phyloP scores from a whole-genome alignment of 2,113 vertebrate species.

The Andinoacara biseriatus region DNA sequence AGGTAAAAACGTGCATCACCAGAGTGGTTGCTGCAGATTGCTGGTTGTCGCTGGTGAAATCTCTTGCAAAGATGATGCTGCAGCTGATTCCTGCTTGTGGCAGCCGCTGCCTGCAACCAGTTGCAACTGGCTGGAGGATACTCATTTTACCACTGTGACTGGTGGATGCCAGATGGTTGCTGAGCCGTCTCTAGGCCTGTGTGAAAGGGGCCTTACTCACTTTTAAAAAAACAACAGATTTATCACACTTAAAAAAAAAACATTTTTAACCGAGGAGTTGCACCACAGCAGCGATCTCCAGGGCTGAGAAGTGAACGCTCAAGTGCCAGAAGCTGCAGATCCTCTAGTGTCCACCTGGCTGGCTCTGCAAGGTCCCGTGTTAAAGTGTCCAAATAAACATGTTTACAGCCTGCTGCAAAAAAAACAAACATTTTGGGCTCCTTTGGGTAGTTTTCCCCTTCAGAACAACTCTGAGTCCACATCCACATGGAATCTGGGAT shows the following conservation, averaged over 20 bases:
- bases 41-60: accelerated
- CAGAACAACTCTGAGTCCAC: too few species aligned
- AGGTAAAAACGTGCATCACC: neutral
- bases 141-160: neutral
- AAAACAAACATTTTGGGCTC: too few species aligned
- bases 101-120: accelerated
- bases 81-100: too few species aligned
- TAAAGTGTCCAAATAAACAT: neutral
- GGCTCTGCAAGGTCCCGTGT: neutral
- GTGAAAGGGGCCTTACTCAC: accelerated
- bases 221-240: neutral
- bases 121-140: too few species aligned
- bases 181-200: too few species aligned
- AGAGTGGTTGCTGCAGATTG: neutral
- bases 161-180: neutral
- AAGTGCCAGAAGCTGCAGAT: neutral
- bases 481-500: too few species aligned
- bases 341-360: neutral
- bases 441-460: too few species aligned
- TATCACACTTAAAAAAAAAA: too few species aligned
- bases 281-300: neutral
- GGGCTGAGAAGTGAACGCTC: neutral
- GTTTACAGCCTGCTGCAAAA: too few species aligned
- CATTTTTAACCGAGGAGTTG: neutral
- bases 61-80: too few species aligned